These are phyloP conservation scores for Rhynchomys soricoides DNA, from an alignment of 2,113 vertebrate species.

Conservation along the genomic window DNA sequence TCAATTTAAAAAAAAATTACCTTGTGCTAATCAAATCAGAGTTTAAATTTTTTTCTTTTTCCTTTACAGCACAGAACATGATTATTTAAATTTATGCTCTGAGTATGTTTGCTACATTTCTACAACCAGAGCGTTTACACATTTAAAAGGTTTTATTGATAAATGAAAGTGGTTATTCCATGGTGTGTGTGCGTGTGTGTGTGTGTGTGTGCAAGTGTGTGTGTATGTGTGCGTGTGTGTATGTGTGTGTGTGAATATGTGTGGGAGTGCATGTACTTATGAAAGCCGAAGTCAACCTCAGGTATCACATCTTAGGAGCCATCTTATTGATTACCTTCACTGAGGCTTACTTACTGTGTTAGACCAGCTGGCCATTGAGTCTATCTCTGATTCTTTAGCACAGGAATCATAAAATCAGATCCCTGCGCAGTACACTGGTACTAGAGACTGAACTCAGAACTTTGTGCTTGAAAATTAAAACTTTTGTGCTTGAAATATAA, in stretches of 20 bases:
- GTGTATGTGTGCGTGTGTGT: not conserved
- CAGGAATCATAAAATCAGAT: no score
- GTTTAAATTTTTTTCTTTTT: not conserved
- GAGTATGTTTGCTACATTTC: not conserved
- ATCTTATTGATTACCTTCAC: no score
- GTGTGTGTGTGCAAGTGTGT: not conserved
- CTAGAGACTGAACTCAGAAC: not conserved
- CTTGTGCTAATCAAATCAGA: not conserved
- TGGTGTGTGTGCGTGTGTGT: not conserved
- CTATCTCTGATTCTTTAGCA: not conserved
- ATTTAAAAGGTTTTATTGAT: not conserved
- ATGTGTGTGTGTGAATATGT: not conserved
- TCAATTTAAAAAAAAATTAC: not conserved
- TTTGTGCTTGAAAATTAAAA: not conserved
- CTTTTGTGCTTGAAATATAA: no score
- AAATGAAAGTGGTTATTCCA: not conserved
- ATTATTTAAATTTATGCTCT: not conserved
- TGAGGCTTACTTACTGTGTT: no score
- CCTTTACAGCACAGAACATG: not conserved
- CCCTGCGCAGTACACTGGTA: not conserved
- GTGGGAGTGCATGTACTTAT: no score
- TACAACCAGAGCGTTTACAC: not conserved
- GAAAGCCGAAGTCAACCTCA: not conserved
- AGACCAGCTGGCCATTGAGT: not conserved
- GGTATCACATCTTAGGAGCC: no score